These are phyloP conservation scores for Torymus auratus DNA, from an alignment of 2,888 invertebrate genomes.

Conservation along the genomic window DNA sequence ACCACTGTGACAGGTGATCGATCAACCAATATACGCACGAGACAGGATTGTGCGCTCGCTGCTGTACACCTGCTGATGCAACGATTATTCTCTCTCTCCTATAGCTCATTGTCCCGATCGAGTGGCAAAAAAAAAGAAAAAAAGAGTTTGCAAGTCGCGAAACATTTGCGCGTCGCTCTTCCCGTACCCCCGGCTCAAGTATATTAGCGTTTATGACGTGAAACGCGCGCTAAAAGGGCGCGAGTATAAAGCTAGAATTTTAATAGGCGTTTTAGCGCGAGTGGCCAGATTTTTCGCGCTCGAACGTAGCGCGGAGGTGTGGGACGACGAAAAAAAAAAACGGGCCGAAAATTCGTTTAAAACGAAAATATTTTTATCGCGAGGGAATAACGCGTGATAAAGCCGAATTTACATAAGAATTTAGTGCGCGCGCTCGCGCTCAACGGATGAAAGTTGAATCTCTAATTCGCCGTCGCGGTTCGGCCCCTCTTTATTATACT, in stretches of 20 bases:
- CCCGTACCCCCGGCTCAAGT: too few relatives aligned
- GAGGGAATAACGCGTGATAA: not conserved
- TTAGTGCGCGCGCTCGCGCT: not conserved
- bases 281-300: not conserved
- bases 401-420: conserved; percentile 15
- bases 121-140: too few relatives aligned
- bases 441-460: not conserved
- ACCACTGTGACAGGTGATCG: conserved; percentile 46
- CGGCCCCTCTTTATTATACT: too few relatives aligned
- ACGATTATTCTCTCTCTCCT: conserved; percentile 22
- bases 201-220: too few relatives aligned
- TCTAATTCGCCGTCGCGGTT: not conserved
- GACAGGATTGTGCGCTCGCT: not conserved
- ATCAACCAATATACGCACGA: conserved; percentile 29
- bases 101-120: too few relatives aligned
- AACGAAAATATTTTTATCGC: conserved; percentile 5
- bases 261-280: not conserved
- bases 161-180: too few relatives aligned
- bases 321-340: not conserved
- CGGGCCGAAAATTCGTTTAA: not conserved
- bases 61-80: conserved; percentile 44
- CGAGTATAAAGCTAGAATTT: not conserved
- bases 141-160: too few relatives aligned
- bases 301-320: not conserved
- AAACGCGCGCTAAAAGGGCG: not conserved